Conservation (phyloP, 2,113 vertebrate genomes). For the Balaeniceps rex region DNA sequence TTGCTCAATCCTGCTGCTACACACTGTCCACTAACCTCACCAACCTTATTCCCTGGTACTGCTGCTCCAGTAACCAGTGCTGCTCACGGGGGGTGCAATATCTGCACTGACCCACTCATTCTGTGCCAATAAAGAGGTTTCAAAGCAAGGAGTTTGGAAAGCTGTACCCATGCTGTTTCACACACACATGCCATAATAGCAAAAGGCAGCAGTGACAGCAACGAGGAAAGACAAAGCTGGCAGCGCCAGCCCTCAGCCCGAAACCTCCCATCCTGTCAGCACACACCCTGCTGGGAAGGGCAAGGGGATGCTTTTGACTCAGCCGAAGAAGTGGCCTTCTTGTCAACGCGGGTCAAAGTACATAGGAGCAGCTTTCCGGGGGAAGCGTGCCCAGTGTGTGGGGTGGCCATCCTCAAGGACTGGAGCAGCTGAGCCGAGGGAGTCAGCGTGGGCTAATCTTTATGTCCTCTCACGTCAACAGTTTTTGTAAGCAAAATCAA, state of each 20-base stretch:
- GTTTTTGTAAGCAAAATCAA: background rate
- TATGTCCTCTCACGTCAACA: background rate
- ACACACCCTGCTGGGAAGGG: background rate
- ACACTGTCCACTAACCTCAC: background rate
- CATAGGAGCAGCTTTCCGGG: background rate
- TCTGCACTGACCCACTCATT: fast-evolving
- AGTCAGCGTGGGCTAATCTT: background rate
- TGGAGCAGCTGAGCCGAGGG: fast-evolving
- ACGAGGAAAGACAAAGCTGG: fast-evolving
- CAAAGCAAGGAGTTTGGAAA: background rate
- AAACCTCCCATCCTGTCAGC: background rate
- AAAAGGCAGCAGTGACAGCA: background rate
- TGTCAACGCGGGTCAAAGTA: background rate
- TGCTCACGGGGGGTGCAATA: background rate
- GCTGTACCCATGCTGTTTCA: background rate
- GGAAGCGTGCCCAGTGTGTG: fast-evolving
- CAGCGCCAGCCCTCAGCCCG: fast-evolving
- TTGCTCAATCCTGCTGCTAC: no score
- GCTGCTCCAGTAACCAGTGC: background rate
- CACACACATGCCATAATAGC: fast-evolving
- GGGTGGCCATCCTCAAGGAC: fast-evolving
- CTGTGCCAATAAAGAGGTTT: background rate
- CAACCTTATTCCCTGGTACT: fast-evolving
- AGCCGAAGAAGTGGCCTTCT: background rate
- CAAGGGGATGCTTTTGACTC: background rate